Evolutionary conservation across 1,140 invertebrate genomes (phyloP).

Genomic region (Whitmania pigra): DNA sequence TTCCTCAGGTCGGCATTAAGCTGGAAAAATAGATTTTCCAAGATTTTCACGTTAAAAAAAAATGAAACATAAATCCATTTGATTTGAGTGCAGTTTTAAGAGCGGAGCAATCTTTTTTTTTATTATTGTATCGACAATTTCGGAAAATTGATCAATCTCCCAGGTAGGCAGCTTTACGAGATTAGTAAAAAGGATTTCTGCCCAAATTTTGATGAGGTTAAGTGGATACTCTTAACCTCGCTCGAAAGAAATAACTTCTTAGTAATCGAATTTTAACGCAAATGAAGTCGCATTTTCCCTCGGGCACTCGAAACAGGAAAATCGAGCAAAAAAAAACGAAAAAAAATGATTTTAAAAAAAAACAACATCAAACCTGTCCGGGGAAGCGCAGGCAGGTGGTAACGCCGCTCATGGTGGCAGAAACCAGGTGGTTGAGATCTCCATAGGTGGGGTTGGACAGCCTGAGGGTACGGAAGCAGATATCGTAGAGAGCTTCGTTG

Average conservation of each 20-base stretch:
- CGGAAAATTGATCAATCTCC: neutral
- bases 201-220: no score
- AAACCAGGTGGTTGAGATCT: conserved; percentile 46
- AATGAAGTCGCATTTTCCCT: no score
- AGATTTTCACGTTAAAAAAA: no score
- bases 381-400: conserved; percentile 55
- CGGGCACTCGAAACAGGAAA: no score
- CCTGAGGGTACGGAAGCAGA: conserved; percentile 45
- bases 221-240: no score
- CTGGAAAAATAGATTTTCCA: conserved; percentile 26
- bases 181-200: no score
- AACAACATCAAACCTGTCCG: conserved; percentile 51
- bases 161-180: conserved; percentile 54
- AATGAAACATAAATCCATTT: no score
- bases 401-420: conserved; percentile 67
- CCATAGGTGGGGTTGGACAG: conserved; percentile 52
- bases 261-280: no score
- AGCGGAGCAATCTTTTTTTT: neutral
- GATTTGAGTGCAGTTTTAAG: no score
- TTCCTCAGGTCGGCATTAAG: conserved; percentile 65
- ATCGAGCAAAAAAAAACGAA: no score
- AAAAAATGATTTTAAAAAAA: conserved; percentile 47
- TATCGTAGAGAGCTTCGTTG: conserved; percentile 38
- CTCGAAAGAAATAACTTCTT: no score
- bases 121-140: neutral